These are phyloP conservation scores for Hydrotaea cyrtoneurina DNA, from an alignment of 2,888 invertebrate species.

Conservation along the genomic window DNA sequence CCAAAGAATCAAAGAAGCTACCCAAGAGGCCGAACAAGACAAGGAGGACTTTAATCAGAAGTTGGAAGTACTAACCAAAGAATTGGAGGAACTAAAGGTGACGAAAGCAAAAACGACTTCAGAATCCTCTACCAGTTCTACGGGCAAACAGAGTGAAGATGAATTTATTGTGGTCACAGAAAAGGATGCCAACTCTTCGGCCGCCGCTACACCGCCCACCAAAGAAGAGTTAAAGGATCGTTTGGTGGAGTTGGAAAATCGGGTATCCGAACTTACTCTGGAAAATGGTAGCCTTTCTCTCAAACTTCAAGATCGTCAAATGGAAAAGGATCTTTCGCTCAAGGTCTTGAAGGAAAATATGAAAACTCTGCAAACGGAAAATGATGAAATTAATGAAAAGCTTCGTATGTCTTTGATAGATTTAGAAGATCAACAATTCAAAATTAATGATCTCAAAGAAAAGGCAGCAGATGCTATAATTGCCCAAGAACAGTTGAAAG, in stretches of 20 bases:
- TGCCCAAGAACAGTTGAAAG: conserved; percentile 68
- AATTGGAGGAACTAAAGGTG: conserved; percentile 73
- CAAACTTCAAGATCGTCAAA: conserved; percentile 75
- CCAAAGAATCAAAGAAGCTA: conserved; percentile 72
- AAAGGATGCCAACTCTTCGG: conserved; percentile 72
- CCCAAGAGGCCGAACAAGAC: conserved; percentile 72
- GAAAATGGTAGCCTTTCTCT: conserved; percentile 72
- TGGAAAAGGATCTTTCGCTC: conserved; percentile 75
- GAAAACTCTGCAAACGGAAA: conserved; percentile 67
- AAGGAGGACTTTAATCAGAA: conserved; percentile 73
- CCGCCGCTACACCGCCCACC: conserved; percentile 70
- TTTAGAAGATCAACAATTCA: conserved; percentile 67
- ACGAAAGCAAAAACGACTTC: conserved; percentile 76
- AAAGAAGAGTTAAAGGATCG: conserved; percentile 78
- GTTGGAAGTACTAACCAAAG: conserved; percentile 70
- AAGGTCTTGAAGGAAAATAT: conserved; percentile 74
- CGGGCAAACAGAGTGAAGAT: conserved; percentile 77
- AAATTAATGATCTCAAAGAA: conserved; percentile 63
- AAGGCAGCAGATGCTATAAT: conserved; percentile 65
- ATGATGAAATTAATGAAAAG: conserved; percentile 69
- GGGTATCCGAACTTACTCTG: conserved; percentile 72
- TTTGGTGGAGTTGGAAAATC: conserved; percentile 75
- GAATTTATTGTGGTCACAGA: conserved; percentile 78
- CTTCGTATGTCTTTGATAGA: conserved; percentile 57
- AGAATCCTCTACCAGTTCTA: conserved; percentile 73